These are phyloP conservation scores for Exaiptasia diaphana DNA, from an alignment of 64 coral and sea anemone genomes.

Conservation along the genomic window DNA sequence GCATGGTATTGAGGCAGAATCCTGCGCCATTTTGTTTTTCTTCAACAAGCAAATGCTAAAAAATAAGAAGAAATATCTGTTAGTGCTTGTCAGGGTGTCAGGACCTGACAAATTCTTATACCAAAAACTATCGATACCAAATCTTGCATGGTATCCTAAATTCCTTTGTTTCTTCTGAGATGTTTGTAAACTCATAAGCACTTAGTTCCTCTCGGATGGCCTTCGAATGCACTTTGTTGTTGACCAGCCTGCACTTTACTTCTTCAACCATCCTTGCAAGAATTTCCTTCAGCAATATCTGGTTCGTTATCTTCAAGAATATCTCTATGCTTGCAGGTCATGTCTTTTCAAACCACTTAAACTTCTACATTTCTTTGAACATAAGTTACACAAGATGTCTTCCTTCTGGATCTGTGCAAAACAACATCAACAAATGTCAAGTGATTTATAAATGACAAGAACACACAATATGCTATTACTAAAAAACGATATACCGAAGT, in stretches of 20 bases:
- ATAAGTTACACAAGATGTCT: slow-evolving; percentile 39
- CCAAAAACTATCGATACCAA: too few relatives aligned
- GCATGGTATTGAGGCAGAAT: too few relatives aligned
- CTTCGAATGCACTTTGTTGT: slow-evolving; percentile 25
- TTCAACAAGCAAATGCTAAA: too few relatives aligned
- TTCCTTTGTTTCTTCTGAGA: slow-evolving; percentile 6
- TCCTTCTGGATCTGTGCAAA: slow-evolving; percentile 11
- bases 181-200: slow-evolving; percentile 12
- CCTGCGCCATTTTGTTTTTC: too few relatives aligned
- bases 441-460: neutral
- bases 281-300: slow-evolving; percentile 23
- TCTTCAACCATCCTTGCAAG: slow-evolving; percentile 46
- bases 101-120: too few relatives aligned
- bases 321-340: slow-evolving; percentile 14
- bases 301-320: neutral
- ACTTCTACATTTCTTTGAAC: slow-evolving; percentile 53
- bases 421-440: neutral
- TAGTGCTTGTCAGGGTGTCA: too few relatives aligned
- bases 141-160: neutral
- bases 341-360: slow-evolving; percentile 43
- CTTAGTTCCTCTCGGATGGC: neutral
- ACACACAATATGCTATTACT: neutral
- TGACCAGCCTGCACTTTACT: slow-evolving; percentile 30
- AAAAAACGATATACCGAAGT: slow-evolving; percentile 7
- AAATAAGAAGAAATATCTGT: too few relatives aligned